phyloP scores from a whole-genome alignment of 2,113 vertebrate genomes.

The Amblyornis subalaris region DNA sequence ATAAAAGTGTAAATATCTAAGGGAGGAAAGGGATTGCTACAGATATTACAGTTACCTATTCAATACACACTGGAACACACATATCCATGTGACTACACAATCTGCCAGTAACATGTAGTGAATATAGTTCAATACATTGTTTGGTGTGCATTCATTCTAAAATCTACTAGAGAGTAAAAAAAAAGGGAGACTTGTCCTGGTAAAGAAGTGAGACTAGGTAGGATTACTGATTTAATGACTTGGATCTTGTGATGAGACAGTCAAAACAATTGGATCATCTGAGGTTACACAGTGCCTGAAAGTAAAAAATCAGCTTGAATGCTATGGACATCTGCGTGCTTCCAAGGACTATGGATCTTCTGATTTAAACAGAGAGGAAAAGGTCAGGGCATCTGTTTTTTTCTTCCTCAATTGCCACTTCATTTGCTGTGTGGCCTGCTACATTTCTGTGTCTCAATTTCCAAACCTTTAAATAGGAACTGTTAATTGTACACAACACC shows the following conservation, averaged over 20 bases:
- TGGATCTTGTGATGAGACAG: neutral
- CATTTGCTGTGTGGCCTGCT: neutral
- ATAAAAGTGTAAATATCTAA: conserved; percentile 10
- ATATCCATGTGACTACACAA: neutral
- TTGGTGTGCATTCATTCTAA: neutral
- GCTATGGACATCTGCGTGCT: fast-evolving
- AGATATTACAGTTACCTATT: neutral
- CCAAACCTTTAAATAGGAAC: neutral
- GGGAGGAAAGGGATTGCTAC: neutral
- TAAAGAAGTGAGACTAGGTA: neutral
- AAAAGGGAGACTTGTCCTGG: neutral
- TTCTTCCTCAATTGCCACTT: neutral
- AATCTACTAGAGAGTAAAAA: neutral
- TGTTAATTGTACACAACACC: neutral
- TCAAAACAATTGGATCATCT: neutral
- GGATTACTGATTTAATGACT: neutral
- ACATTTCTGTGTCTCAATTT: neutral
- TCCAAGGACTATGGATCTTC: neutral
- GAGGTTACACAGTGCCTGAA: neutral
- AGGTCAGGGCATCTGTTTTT: neutral
- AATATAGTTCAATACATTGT: conserved; percentile 28
- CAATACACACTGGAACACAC: neutral
- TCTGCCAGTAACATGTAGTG: neutral
- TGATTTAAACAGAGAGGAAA: neutral
- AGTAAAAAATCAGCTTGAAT: neutral